Evolutionary conservation across 2,113 vertebrate genomes (phyloP), one percentile per base, ranked within the genome.

Genomic region (Donacobius atricapilla): DNA sequence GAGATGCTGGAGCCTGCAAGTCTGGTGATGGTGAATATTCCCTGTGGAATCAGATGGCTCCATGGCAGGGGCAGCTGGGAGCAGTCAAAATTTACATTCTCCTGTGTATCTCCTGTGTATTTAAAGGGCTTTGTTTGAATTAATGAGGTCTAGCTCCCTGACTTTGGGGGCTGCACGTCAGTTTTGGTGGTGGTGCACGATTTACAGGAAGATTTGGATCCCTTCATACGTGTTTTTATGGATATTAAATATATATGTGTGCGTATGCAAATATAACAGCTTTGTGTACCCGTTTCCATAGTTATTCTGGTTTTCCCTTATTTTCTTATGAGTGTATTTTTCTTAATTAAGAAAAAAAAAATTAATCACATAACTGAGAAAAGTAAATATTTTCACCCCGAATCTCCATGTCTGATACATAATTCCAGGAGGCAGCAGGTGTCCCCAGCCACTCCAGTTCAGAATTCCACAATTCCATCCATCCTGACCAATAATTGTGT

Each of bases 331-430:
- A 40, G 14, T 24, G 9, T 10, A 13, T 4, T 51, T 56, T 33
- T 20, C 16, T 71, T 9, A 64, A 27, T 7, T 58, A 50, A 69
- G 31, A 2, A 12, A 77, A 39, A 56, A 54, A 27, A 47, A 77
- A 44, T 2, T 12, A 24, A 39, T 18, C 23, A 10, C 2, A 3
- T 0, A 68, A 56, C 8, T 44, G 39, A 28, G 6, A 50, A 56
- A 84, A 18, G 10, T 4, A 53, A 47, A 40, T 54, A 35, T 45
- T 83, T 91, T 40, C 61, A 53, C 15, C 6, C 1, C 17, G 14
- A 77, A 21, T 10, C 35, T 37, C 11, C 4, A 7, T 2, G 4
- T 10, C 35, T 66, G 13, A 30, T 4, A 10, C 11, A 0, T 0
- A 1, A n/a, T 68, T 54, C 37, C 47, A 83, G 33, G 11, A 19